Conservation (phyloP, 2,888 invertebrate species). For the Pyrrhia umbra region DNA sequence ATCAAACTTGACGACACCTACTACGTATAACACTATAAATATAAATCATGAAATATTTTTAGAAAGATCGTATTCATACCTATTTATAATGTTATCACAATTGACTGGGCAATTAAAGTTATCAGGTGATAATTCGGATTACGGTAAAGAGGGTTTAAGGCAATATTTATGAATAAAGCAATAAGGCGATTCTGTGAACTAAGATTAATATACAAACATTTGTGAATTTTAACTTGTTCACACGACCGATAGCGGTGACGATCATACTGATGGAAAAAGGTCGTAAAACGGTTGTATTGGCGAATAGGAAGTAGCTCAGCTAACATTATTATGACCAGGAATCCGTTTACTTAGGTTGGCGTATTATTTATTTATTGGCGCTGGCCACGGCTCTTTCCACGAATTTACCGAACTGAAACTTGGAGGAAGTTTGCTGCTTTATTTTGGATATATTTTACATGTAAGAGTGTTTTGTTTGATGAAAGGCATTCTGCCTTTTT, state of each 20-base stretch:
- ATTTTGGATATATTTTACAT: background rate
- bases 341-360: background rate
- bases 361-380: background rate
- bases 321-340: background rate
- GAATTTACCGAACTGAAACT: background rate
- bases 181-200: slow-evolving; percentile 16
- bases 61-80: background rate
- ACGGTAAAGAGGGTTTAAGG: slow-evolving; percentile 8
- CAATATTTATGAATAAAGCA: slow-evolving; percentile 20
- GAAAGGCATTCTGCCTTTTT: too few species aligned
- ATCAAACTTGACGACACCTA: slow-evolving; percentile 14
- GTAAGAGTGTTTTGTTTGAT: background rate
- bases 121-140: slow-evolving; percentile 25
- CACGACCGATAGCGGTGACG: slow-evolving; percentile 8
- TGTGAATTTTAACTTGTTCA: slow-evolving; percentile 8
- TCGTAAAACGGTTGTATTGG: background rate
- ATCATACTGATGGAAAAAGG: background rate
- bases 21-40: background rate
- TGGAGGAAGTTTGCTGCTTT: background rate
- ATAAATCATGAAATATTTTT: slow-evolving; percentile 30
- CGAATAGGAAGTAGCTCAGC: background rate
- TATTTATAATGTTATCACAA: slow-evolving; percentile 22
- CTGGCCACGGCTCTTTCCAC: background rate
- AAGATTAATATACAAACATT: slow-evolving; percentile 10
- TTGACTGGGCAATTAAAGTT: slow-evolving; percentile 12